Percentiles rank a stretch among this genome's conserved stretches.
phyloP scores from a whole-genome alignment of 2,797 vertebrate species.

The Tachyglossus aculeatus region DNA sequence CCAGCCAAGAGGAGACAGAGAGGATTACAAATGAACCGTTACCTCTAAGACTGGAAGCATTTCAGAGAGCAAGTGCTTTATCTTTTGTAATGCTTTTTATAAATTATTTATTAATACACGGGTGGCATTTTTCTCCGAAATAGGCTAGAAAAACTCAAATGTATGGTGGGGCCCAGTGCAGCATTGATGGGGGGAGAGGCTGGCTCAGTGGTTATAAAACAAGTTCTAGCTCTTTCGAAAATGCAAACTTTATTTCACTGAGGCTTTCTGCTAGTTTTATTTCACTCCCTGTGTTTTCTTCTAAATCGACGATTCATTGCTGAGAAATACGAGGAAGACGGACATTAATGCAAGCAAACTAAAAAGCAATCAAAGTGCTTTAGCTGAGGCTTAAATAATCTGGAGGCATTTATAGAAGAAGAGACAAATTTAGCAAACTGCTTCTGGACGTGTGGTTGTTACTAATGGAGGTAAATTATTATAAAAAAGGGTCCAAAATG shows the following conservation, averaged over 20 bases:
- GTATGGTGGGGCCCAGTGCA: conserved; percentile 22
- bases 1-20: not conserved
- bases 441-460: conserved; percentile 20
- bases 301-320: not conserved
- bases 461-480: not conserved
- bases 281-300: not conserved
- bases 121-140: conserved; percentile 47
- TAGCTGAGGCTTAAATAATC: conserved; percentile 33
- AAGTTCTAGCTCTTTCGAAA: conserved; percentile 39
- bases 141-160: conserved; percentile 36
- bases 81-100: conserved; percentile 55
- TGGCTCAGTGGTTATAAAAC: conserved; percentile 43
- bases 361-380: conserved; percentile 18
- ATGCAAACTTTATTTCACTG: conserved; percentile 38
- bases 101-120: conserved; percentile 61
- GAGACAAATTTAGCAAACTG: conserved; percentile 22
- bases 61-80: conserved; percentile 33
- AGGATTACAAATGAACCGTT: conserved; percentile 35
- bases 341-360: conserved; percentile 9
- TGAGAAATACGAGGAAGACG: conserved; percentile 41
- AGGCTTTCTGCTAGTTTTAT: conserved; percentile 30
- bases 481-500: not conserved
- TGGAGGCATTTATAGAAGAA: conserved; percentile 44
- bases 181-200: conserved; percentile 41
- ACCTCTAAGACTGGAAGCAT: conserved; percentile 21